Conservation (phyloP, 2,888 invertebrate genomes). For the Colostygia pectinataria region DNA sequence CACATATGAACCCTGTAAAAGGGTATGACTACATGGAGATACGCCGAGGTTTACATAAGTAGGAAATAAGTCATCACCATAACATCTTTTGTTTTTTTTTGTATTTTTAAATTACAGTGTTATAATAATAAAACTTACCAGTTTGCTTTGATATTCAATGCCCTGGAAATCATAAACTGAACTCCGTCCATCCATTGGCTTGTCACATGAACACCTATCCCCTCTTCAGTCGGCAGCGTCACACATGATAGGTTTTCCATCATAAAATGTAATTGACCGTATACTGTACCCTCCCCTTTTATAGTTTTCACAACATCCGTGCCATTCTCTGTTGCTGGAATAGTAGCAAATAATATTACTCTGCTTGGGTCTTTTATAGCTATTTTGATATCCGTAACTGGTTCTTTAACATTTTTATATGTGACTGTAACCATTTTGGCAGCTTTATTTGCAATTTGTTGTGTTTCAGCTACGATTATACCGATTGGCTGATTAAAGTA, state of each 20-base stretch:
- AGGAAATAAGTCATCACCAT: no score
- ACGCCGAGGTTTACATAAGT: no score
- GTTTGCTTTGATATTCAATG: constrained; percentile 23
- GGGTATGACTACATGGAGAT: no score
- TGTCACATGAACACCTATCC: constrained; percentile 83
- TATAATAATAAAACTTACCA: no score
- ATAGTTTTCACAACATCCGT: constrained; percentile 65
- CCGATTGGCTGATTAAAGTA: constrained; percentile 61
- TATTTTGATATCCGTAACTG: constrained; percentile 46
- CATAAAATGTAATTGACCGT: constrained; percentile 87
- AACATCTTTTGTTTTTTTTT: no score
- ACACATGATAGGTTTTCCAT: constrained; percentile 88
- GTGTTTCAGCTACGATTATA: constrained; percentile 82
- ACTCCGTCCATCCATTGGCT: constrained; percentile 84
- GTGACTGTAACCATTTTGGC: constrained; percentile 80
- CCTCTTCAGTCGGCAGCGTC: constrained; percentile 86
- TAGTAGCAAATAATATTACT: constrained; percentile 24
- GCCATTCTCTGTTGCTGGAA: no score
- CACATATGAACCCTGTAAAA: no score
- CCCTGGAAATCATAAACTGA: constrained; percentile 77
- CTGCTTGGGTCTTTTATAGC: constrained; percentile 47
- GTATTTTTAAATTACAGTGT: no score
- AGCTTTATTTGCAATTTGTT: constrained; percentile 79
- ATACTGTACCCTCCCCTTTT: constrained; percentile 77
- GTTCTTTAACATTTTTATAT: constrained; percentile 68